Evolutionary conservation across 2,888 invertebrate genomes (phyloP), one percentile per base, ranked within the genome.

Genomic region (Caenorhabditis doughertyi): DNA sequence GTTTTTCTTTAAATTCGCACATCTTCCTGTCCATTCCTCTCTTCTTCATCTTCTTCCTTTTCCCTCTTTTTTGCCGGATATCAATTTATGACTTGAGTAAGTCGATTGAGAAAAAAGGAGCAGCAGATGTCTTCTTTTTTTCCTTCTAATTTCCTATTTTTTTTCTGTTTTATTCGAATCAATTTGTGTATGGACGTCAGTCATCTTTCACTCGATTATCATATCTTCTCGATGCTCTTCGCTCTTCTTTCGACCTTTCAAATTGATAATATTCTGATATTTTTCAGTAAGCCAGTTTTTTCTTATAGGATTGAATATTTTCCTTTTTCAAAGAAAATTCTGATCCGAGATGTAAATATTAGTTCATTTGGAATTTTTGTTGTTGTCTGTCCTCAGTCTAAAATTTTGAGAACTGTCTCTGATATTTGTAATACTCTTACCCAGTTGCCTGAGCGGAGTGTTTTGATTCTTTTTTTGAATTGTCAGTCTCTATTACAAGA

Each of bases 91-190:
- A 62, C n/a, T 44, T 62, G 44, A 47, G 44, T 60, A 56, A 56
- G 56, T 56, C 55, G 55, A 55, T 58, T 58, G 39, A 58, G 58
- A 16, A 32, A 42, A 29, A 16, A 32, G 27, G 13, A 47, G 13
- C 42, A 42, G 23, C 23, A 35, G 21, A 56, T 35, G 56, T 56
- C 58, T 18, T 39, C 44, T 16, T 60, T 44, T 29, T 29, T 27
- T 62, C n/a, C 16, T 62, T 27, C 62, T 47, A 44, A 62, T 62
- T 62, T 62, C 64, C 44, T 64, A 29, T n/a, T n/a, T 62, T 62
- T 60, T 60, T 62, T 49, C 64, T 32, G 49, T 49, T 64, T 64
- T 64, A 64, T 64, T 64, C 64, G 64, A 64, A 64, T 64, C 64
- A 64, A 44, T 32, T 64, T 47, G 25, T n/a, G n/a, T n/a, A n/a